Percentiles rank a stretch among this genome's conserved stretches.
Conservation (phyloP, 92 coral and sea anemone genomes). For the Parazoanthus swiftii region DNA sequence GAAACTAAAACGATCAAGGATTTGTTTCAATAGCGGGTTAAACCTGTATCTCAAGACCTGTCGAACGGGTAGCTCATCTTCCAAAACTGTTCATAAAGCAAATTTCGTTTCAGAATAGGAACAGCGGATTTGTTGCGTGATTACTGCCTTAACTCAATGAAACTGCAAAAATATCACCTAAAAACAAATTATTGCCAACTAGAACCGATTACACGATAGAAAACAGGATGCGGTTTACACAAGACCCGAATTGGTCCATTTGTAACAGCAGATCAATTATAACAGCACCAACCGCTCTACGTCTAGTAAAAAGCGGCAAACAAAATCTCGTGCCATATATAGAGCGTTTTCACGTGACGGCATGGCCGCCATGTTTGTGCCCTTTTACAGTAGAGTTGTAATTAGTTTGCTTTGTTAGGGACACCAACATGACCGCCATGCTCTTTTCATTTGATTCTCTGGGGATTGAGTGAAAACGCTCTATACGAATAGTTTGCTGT, state of each 20-base stretch:
- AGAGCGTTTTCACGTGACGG: too few relatives aligned
- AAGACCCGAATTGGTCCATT: neutral
- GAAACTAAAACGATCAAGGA: neutral
- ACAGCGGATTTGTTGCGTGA: neutral
- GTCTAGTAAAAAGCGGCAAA: neutral
- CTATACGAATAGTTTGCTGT: neutral
- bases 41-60: neutral
- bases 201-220: too few relatives aligned
- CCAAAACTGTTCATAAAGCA: neutral
- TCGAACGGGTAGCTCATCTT: neutral
- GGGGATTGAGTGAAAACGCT: too few relatives aligned
- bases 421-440: too few relatives aligned
- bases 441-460: too few relatives aligned
- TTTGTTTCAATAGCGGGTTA: neutral
- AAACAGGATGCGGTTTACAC: too few relatives aligned
- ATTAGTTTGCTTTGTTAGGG: too few relatives aligned
- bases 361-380: too few relatives aligned
- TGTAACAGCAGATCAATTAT: neutral
- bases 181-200: too few relatives aligned
- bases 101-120: neutral
- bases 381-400: too few relatives aligned
- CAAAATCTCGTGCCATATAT: neutral
- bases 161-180: too few relatives aligned
- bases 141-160: neutral
- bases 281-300: neutral